Conservation (phyloP, 2,113 vertebrate genomes). For the Silurus meridionalis region DNA sequence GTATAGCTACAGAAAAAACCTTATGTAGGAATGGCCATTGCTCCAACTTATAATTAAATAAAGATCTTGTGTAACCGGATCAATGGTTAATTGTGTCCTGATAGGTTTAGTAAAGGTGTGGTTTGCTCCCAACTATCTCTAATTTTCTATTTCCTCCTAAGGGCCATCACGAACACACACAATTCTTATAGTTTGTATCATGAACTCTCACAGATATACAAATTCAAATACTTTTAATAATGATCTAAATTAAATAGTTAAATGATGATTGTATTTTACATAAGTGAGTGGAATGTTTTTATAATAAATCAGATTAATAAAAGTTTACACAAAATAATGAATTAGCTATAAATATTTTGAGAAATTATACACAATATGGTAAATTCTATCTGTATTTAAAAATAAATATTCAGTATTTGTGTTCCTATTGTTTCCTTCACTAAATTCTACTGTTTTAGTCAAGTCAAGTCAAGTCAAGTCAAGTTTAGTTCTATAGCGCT, state of each 20-base stretch:
- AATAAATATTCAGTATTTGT: neutral
- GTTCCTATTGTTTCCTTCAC: neutral
- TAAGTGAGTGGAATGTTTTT: neutral
- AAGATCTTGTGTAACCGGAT: slow-evolving; percentile 73
- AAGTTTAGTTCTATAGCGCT: too few species aligned
- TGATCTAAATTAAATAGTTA: too few species aligned
- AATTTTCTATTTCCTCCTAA: slow-evolving; percentile 65
- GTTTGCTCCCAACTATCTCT: slow-evolving; percentile 70
- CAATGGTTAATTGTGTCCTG: slow-evolving; percentile 70
- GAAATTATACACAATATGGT: neutral
- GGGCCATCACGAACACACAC: slow-evolving; percentile 59
- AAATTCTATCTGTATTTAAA: neutral
- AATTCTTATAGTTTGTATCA: neutral
- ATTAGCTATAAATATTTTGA: neutral
- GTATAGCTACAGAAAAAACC: neutral
- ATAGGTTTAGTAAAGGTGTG: slow-evolving; percentile 69
- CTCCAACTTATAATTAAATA: slow-evolving; percentile 71
- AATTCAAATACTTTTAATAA: neutral
- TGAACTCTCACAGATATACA: neutral
- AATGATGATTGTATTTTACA: neutral
- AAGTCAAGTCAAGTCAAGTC: neutral
- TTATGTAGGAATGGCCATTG: slow-evolving; percentile 58
- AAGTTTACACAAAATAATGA: neutral
- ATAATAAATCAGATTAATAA: neutral
- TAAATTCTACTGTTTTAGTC: neutral